phyloP scores from a whole-genome alignment of 2,113 vertebrate species.

The Pantherophis guttatus region DNA sequence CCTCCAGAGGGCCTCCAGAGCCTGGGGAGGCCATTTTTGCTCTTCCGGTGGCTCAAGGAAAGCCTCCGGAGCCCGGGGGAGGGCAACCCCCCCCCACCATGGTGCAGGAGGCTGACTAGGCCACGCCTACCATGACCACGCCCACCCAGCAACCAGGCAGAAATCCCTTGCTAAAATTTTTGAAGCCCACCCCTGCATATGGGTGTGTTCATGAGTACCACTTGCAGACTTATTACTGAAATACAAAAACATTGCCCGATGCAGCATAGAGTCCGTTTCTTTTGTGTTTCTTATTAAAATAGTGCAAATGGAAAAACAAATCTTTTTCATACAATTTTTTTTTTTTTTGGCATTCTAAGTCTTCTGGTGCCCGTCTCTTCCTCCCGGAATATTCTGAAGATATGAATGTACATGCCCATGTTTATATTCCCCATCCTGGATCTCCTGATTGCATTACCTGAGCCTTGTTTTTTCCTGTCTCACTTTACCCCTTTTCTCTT shows the following conservation, averaged over 20 bases:
- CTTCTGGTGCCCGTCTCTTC: background rate
- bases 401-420: background rate
- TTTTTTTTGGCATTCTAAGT: background rate
- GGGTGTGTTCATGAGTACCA: background rate
- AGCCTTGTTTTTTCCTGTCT: background rate
- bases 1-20: no score
- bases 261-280: background rate
- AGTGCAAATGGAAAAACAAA: background rate
- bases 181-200: no score
- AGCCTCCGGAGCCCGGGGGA: no score
- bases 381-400: background rate
- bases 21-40: no score
- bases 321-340: background rate
- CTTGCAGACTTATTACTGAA: background rate
- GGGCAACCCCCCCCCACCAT: no score
- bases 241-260: background rate
- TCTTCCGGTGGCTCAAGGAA: no score
- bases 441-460: background rate
- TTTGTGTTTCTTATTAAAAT: background rate
- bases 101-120: no score
- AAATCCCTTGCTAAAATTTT: no score
- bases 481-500: constrained; percentile 15
- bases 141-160: no score
- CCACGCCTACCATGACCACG: no score
- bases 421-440: background rate